Base-by-base conservation (phyloP, 1,140 invertebrate genomes). In the Hycleus phaleratus region DNA sequence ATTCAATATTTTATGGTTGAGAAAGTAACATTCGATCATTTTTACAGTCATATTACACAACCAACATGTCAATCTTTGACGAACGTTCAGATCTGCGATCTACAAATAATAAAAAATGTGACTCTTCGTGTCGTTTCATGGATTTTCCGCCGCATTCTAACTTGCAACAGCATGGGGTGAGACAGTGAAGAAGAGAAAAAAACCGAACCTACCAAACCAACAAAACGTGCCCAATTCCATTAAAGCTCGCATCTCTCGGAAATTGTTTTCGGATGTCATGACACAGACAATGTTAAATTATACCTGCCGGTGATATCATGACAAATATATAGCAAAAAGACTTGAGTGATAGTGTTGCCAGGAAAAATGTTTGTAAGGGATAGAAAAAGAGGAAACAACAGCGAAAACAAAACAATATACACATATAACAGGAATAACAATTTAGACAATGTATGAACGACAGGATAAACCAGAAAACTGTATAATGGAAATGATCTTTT, bases 191-290 rank as follows among this genome's bases (percentile, higher is more conserved):
- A 1, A 18, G 18, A 18, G 2, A 18, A 18, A 12, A 18, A 18
- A 18, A 18, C 18, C 54, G 54, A 45, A 38, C 32, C 54, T 18
- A 25, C 32, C 32, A 32, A 32, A 32, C 32, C 32, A 32, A 32
- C 32, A 32, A 32, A 32, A 32, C 32, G 32, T 7, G 32, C 32
- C 54, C 54, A 46, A 56, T 56, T 56, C 47, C 54, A 56, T 56
- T 56, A 56, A 56, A 56, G 54, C 45, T 56, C 54, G 46, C 54
- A 56, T 56, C 54, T 56, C 54, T 45, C 45, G 49, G 54, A 56
- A 56, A 56, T 56, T 56, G 54, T 56, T 56, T 56, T 56, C 54
- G 47, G 54, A 56, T 56, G 54, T 56, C 54, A 48, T 47, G 54
- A 49, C 54, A 56, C 47, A 56, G 54, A 49, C 54, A 56, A 49